Evolutionary conservation across 2,113 vertebrate species (phyloP).

Genomic region (Suncus etruscus): DNA sequence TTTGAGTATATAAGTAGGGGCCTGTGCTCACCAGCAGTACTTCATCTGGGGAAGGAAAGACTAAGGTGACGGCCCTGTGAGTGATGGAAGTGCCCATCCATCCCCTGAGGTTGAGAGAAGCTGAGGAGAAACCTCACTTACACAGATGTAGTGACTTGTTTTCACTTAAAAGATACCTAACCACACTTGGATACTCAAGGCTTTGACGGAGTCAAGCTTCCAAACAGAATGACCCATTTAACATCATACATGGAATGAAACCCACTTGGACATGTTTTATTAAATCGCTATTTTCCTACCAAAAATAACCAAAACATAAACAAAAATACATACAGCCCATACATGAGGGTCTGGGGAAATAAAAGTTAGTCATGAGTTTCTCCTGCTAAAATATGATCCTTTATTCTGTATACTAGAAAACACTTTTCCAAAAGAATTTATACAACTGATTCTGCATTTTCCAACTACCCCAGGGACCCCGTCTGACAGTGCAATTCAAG

Average conservation of each 20-base stretch:
- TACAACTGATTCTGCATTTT: slow-evolving; percentile 82
- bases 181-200: slow-evolving; percentile 58
- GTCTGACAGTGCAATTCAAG: slow-evolving; percentile 82
- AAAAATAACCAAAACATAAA: slow-evolving; percentile 37
- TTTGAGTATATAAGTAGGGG: too few species aligned
- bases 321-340: slow-evolving; percentile 59
- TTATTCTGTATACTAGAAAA: slow-evolving; percentile 82
- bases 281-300: slow-evolving; percentile 73
- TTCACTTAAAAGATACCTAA: slow-evolving; percentile 68
- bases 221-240: slow-evolving; percentile 75
- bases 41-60: neutral
- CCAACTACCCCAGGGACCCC: slow-evolving; percentile 79
- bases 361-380: slow-evolving; percentile 67
- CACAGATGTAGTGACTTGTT: slow-evolving; percentile 53
- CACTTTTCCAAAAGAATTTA: slow-evolving; percentile 63
- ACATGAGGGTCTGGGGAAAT: slow-evolving; percentile 52
- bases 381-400: slow-evolving; percentile 71
- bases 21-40: neutral
- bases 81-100: slow-evolving; percentile 1
- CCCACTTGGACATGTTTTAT: slow-evolving; percentile 72
- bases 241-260: slow-evolving; percentile 76
- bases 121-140: neutral
- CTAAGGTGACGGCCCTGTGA: too few species aligned
- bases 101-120: slow-evolving; percentile 48
- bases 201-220: slow-evolving; percentile 64